These are phyloP conservation scores for Poeciliopsis paucimaculata DNA, from an alignment of 2,797 vertebrate species.

Conservation along the genomic window DNA sequence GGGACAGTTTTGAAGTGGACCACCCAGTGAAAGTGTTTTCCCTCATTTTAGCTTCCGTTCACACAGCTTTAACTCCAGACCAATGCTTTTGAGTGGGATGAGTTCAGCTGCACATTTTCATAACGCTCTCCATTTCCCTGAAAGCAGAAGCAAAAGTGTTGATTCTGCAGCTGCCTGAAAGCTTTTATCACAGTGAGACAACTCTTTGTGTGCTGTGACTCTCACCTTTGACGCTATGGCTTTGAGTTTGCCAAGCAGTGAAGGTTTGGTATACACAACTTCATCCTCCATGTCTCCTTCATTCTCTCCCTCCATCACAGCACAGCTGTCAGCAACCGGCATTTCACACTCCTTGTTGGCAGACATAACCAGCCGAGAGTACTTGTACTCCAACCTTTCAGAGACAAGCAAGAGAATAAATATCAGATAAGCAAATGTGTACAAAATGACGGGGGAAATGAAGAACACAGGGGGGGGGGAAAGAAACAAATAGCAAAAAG, in stretches of 20 bases:
- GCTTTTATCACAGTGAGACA: neutral
- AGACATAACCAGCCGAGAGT: slow-evolving; percentile 95
- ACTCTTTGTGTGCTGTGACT: neutral
- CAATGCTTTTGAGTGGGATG: slow-evolving; percentile 83
- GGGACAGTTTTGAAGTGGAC: slow-evolving; percentile 52
- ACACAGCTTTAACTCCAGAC: slow-evolving; percentile 80
- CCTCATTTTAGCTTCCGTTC: slow-evolving; percentile 6
- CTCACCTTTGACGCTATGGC: slow-evolving; percentile 95
- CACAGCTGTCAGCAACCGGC: slow-evolving; percentile 95
- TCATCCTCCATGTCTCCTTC: slow-evolving; percentile 89
- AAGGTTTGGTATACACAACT: slow-evolving; percentile 92
- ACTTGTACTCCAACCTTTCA: slow-evolving; percentile 94
- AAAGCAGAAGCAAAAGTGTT: slow-evolving; percentile 25
- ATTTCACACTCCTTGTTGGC: slow-evolving; percentile 96
- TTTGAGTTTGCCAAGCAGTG: slow-evolving; percentile 92
- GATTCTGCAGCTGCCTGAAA: neutral
- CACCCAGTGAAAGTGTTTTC: slow-evolving; percentile 37
- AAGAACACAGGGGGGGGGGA: neutral
- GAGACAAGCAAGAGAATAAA: slow-evolving; percentile 28
- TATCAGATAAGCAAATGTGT: slow-evolving; percentile 11
- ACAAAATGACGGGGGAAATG: neutral
- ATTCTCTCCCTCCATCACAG: slow-evolving; percentile 97
- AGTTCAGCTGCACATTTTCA: slow-evolving; percentile 95
- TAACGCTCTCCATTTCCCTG: slow-evolving; percentile 85
- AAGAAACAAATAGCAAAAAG: neutral